Conservation (phyloP, 2,113 vertebrate species). For the Nematolebias whitei region DNA sequence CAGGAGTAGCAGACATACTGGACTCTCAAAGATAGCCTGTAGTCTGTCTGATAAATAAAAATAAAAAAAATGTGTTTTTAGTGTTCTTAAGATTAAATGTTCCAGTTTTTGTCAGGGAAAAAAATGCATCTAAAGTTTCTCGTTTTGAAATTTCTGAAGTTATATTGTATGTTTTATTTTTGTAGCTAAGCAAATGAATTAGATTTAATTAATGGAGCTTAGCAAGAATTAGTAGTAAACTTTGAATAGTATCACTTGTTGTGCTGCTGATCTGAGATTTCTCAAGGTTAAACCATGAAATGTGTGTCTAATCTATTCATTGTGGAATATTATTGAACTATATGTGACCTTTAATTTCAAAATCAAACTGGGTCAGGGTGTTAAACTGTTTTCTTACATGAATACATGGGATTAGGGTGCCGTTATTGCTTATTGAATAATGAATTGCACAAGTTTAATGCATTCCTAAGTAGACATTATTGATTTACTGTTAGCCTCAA, state of each 20-base stretch:
- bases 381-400: constrained; percentile 53
- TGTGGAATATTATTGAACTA: constrained; percentile 34
- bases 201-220: neutral
- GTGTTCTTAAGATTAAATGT: too few species aligned
- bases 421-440: constrained; percentile 63
- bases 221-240: constrained; percentile 12
- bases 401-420: constrained; percentile 46
- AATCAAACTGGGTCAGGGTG: constrained; percentile 50
- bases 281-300: constrained; percentile 19
- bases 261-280: constrained; percentile 20
- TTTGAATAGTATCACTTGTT: constrained; percentile 19
- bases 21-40: neutral
- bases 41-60: constrained; percentile 23
- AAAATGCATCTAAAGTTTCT: neutral
- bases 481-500: constrained; percentile 66
- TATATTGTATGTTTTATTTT: constrained; percentile 10
- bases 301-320: constrained; percentile 20
- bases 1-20: constrained; percentile 8
- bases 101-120: too few species aligned
- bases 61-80: neutral
- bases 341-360: constrained; percentile 50
- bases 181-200: constrained; percentile 25
- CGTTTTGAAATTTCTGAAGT: neutral
- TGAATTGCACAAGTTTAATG: constrained; percentile 43
- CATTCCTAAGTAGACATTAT: constrained; percentile 66